These are phyloP conservation scores for Lacerta bilineata DNA, from an alignment of 2,797 vertebrate genomes.

Conservation along the genomic window DNA sequence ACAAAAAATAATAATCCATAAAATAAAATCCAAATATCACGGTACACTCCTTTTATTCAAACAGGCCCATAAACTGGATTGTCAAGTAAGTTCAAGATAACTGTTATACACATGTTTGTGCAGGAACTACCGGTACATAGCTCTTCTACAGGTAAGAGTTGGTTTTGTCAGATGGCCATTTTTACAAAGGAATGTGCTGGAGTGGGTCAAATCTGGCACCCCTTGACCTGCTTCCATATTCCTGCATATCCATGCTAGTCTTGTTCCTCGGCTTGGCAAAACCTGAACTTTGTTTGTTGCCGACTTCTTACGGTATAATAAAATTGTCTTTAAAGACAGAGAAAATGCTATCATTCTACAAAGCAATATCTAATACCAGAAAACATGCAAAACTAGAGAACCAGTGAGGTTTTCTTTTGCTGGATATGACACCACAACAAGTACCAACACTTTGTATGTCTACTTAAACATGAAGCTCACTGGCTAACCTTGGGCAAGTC, in stretches of 20 bases:
- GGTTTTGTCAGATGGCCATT: neutral
- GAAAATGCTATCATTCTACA: neutral
- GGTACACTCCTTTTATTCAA: neutral
- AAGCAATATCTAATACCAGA: neutral
- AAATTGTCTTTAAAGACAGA: neutral
- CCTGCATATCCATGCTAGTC: neutral
- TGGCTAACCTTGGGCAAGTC: neutral
- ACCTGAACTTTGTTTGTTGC: neutral
- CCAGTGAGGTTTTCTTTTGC: no score
- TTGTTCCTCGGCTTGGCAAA: neutral
- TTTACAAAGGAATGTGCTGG: neutral
- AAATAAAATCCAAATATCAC: neutral
- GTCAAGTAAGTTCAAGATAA: neutral
- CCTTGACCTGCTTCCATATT: neutral
- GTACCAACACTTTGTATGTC: neutral
- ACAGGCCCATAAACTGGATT: neutral
- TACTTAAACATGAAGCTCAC: neutral
- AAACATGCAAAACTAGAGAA: neutral
- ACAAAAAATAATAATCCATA: neutral
- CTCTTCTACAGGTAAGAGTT: neutral
- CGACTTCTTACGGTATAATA: neutral
- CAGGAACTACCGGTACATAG: neutral
- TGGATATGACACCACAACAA: neutral
- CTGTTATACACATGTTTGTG: neutral
- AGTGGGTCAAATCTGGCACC: no score